phyloP scores from a whole-genome alignment of 2,888 invertebrate species.

The Campoletis raptor region DNA sequence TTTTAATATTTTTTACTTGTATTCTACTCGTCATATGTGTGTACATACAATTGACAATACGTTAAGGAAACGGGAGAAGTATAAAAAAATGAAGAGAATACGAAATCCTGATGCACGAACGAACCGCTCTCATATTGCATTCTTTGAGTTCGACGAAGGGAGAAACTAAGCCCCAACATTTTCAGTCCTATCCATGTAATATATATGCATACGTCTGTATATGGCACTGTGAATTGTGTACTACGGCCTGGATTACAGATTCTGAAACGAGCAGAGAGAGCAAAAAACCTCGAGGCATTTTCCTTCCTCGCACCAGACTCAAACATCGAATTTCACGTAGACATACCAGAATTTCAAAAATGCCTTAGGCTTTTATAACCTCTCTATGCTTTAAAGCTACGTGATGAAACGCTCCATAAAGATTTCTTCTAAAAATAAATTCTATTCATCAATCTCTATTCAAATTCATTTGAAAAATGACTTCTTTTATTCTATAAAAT shows the following conservation, averaged over 20 bases:
- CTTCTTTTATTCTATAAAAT: not conserved
- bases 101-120: constrained; percentile 75
- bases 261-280: constrained; percentile 45
- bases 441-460: not conserved
- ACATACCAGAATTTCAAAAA: constrained; percentile 54
- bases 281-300: constrained; percentile 44
- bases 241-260: constrained; percentile 61
- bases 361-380: constrained; percentile 25
- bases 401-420: constrained; percentile 26
- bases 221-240: constrained; percentile 23
- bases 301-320: constrained; percentile 44
- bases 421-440: not conserved
- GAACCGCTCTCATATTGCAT: constrained; percentile 78
- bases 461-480: not conserved
- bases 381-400: not conserved
- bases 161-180: constrained; percentile 40
- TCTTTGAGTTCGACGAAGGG: constrained; percentile 71
- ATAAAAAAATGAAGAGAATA: constrained; percentile 52
- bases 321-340: constrained; percentile 62
- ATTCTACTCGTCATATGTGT: not conserved
- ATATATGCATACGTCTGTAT: constrained; percentile 5
- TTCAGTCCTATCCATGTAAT: constrained; percentile 29
- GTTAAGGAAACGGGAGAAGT: constrained; percentile 14
- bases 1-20: not conserved
- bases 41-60: constrained; percentile 4